A percentile compares a stretch with the other conserved stretches of the same genome.
phyloP scores from a whole-genome alignment of 2,113 vertebrate genomes.

The Dendrocopos noguchii region DNA sequence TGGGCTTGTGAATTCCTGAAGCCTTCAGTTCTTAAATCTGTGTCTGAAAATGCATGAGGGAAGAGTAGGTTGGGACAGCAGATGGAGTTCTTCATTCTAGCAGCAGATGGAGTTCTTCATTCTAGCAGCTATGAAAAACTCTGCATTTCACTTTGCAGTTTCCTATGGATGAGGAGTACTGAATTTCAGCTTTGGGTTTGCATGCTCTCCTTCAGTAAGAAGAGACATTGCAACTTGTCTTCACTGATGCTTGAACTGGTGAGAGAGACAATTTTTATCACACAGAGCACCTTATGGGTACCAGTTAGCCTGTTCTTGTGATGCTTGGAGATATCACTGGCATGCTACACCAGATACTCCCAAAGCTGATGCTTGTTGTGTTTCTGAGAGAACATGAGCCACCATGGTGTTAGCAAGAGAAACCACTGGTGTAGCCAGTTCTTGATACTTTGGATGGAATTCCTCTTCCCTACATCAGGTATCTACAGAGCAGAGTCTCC shows the following conservation, averaged over 20 bases:
- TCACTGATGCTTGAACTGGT: neutral
- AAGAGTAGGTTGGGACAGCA: neutral
- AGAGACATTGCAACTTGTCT: neutral
- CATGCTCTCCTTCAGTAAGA: neutral
- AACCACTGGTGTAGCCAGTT: neutral
- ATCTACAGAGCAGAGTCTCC: neutral
- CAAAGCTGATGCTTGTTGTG: neutral
- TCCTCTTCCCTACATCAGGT: neutral
- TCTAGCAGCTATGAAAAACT: neutral
- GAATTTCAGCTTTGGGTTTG: neutral
- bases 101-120: neutral
- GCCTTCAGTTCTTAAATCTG: neutral
- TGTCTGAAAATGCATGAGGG: neutral
- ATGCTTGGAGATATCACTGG: neutral
- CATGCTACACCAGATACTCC: neutral
- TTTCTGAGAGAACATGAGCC: neutral
- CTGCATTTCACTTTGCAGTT: neutral
- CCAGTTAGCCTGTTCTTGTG: neutral
- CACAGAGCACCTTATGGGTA: neutral
- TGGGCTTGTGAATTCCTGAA: neutral
- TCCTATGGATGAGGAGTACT: neutral
- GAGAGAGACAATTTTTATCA: neutral
- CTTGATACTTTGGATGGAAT: neutral
- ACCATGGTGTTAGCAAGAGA: neutral
- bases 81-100: neutral